A percentile compares a stretch with the other conserved stretches of the same genome.
Evolutionary conservation across 2,888 invertebrate species (phyloP).

Genomic region (Papilio demoleus): DNA sequence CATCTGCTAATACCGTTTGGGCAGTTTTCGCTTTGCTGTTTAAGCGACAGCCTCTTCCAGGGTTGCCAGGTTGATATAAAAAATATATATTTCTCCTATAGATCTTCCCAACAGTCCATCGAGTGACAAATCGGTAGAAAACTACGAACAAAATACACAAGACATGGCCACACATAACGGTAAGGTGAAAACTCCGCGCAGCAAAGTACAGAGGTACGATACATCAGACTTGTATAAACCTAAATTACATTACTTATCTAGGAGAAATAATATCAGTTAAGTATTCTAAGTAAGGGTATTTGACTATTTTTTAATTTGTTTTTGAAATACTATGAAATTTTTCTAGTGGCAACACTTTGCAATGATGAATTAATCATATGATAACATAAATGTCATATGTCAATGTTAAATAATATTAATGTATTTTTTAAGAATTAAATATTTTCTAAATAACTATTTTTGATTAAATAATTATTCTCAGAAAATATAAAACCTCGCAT

Average conservation of each 20-base stretch:
- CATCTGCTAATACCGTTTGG: too few relatives aligned
- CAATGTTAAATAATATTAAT: too few relatives aligned
- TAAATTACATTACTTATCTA: slow-evolving; percentile 72
- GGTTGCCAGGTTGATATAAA: not conserved
- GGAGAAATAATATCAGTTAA: slow-evolving; percentile 65
- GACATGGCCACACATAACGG: slow-evolving; percentile 58
- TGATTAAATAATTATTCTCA: not conserved
- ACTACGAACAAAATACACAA: slow-evolving; percentile 68
- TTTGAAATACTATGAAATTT: too few relatives aligned
- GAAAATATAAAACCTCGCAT: not conserved
- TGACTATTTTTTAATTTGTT: not conserved
- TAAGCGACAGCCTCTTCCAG: too few relatives aligned
- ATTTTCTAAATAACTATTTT: not conserved
- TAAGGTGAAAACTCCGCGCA: slow-evolving; percentile 56
- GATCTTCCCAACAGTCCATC: slow-evolving; percentile 75
- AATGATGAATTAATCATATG: too few relatives aligned
- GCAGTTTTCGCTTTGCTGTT: too few relatives aligned
- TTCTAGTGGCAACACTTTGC: too few relatives aligned
- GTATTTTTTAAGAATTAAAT: too few relatives aligned
- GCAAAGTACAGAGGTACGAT: slow-evolving; percentile 72
- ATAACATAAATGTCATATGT: too few relatives aligned
- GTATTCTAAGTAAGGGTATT: slow-evolving; percentile 11
- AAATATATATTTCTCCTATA: slow-evolving; percentile 46
- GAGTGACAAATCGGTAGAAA: slow-evolving; percentile 79
- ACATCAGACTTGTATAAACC: slow-evolving; percentile 76